A percentile compares a stretch with the other conserved stretches of the same genome.
These are phyloP conservation scores for Perizoma flavofasciatum DNA, from an alignment of 2,888 invertebrate genomes.

Conservation along the genomic window DNA sequence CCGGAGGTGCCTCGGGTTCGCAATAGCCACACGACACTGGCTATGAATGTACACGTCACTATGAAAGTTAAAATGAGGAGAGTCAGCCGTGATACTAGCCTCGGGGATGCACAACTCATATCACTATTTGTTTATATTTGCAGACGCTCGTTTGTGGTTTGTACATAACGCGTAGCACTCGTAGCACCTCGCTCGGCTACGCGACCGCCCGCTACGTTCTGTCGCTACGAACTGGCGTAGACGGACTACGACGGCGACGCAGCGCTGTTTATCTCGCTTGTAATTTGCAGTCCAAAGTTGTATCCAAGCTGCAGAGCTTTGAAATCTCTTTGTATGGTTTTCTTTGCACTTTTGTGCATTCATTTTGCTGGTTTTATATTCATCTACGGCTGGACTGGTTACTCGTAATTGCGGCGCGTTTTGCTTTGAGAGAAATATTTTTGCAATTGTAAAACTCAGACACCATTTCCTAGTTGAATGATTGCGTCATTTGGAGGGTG, in stretches of 20 bases:
- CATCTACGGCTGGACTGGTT: conserved; percentile 43
- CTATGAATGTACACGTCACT: conserved; percentile 75
- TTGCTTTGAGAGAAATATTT: conserved; percentile 24
- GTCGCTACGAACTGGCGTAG: conserved; percentile 72
- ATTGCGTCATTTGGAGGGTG: conserved; percentile 21
- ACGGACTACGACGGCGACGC: conserved; percentile 39
- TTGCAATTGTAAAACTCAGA: not conserved
- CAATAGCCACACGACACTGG: conserved; percentile 78
- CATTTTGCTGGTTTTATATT: conserved; percentile 68
- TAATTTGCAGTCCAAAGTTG: conserved; percentile 77
- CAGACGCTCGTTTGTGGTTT: conserved; percentile 61
- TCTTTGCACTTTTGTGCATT: conserved; percentile 72
- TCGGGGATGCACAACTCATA: conserved; percentile 81
- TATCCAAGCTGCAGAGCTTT: conserved; percentile 77
- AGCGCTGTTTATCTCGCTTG: conserved; percentile 69
- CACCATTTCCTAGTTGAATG: conserved; percentile 9
- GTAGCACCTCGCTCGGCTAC: conserved; percentile 55
- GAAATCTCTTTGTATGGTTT: conserved; percentile 75
- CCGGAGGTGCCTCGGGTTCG: conserved; percentile 65
- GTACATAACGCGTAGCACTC: conserved; percentile 75
- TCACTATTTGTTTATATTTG: conserved; percentile 81
- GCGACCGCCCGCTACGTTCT: conserved; percentile 66
- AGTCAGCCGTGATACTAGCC: conserved; percentile 74
- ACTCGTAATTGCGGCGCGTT: conserved; percentile 53
- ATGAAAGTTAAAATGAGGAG: conserved; percentile 74